Percentiles rank a stretch among this genome's conserved stretches.
These are phyloP conservation scores for Vidua chalybeata DNA, from an alignment of 2,113 vertebrate genomes.

Conservation along the genomic window DNA sequence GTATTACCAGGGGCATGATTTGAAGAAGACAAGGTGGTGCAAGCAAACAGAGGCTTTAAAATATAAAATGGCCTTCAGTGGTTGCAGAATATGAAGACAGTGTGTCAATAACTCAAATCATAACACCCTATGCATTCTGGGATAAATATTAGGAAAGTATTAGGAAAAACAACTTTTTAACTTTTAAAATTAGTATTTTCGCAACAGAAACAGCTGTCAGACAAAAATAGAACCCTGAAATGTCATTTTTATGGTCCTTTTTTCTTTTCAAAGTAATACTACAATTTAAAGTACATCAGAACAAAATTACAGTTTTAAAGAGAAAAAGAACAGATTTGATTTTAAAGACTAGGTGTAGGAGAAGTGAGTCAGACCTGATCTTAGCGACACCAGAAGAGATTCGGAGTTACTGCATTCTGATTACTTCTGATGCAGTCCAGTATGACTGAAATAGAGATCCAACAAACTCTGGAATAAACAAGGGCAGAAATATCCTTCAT, in stretches of 20 bases:
- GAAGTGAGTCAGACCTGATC: constrained; percentile 50
- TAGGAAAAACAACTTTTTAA: constrained; percentile 17
- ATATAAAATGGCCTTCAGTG: neutral
- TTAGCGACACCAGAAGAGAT: neutral
- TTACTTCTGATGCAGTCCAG: neutral
- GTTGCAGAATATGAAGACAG: neutral
- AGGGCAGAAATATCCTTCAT: neutral
- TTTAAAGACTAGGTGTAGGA: constrained; percentile 36
- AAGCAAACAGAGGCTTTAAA: neutral
- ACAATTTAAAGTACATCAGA: constrained; percentile 22
- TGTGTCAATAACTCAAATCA: neutral
- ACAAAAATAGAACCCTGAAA: constrained; percentile 62
- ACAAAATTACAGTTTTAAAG: constrained; percentile 52
- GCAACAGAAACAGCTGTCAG: constrained; percentile 54
- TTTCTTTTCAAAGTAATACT: neutral
- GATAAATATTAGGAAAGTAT: neutral
- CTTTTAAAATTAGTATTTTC: constrained; percentile 30
- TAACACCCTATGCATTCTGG: neutral
- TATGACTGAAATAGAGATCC: neutral
- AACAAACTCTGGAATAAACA: neutral
- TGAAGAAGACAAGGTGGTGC: neutral
- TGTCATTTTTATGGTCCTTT: constrained; percentile 2
- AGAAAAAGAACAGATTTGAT: constrained; percentile 19
- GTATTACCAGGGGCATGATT: neutral
- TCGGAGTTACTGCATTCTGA: neutral